These are phyloP conservation scores for Pangasius mekongensis DNA, from an alignment of 2,797 vertebrate species.

Conservation along the genomic window DNA sequence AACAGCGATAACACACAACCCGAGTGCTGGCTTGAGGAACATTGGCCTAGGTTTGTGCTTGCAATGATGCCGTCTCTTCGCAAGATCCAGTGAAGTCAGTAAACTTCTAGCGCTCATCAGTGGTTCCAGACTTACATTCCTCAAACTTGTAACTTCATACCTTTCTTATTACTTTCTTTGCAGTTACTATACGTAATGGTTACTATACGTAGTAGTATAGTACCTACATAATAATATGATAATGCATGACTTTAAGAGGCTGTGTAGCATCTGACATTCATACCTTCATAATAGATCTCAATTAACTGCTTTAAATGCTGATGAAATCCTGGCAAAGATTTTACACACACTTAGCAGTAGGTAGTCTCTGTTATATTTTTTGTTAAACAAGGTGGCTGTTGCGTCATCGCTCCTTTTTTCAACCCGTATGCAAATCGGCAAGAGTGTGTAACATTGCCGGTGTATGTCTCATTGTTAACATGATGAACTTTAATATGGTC, in stretches of 20 bases:
- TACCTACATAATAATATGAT: not conserved
- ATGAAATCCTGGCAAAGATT: not conserved
- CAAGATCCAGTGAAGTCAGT: not conserved
- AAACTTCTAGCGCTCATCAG: not conserved
- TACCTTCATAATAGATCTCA: not conserved
- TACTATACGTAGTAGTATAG: too few relatives aligned
- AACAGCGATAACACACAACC: not conserved
- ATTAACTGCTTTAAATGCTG: not conserved
- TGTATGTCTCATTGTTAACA: constrained; percentile 7
- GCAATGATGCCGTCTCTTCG: not conserved
- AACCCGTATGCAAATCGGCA: not conserved
- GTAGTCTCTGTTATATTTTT: not conserved
- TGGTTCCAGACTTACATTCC: not conserved
- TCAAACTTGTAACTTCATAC: not conserved
- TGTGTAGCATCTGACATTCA: not conserved
- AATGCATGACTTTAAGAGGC: not conserved
- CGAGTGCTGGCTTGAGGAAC: not conserved
- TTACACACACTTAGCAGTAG: not conserved
- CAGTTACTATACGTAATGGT: not conserved
- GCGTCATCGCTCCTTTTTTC: not conserved
- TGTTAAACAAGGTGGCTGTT: not conserved
- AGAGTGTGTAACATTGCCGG: not conserved
- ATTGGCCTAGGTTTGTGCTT: not conserved
- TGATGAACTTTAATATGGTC: constrained; percentile 17
- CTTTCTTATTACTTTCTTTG: not conserved